Conservation (phyloP, 2,797 vertebrate species). For the Falco berigora region DNA sequence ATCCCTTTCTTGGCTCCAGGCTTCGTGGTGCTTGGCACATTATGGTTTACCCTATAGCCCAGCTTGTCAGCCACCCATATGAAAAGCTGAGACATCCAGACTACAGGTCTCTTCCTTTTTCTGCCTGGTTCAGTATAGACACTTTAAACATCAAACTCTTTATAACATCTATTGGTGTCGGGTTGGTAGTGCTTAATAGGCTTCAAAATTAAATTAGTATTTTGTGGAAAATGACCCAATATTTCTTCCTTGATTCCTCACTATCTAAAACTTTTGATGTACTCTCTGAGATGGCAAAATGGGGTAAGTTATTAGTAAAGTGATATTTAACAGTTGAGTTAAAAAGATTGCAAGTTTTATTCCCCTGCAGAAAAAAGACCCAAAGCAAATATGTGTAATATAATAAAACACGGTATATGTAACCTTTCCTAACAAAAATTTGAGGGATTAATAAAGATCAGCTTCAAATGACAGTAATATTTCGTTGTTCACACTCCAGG, state of each 20-base stretch:
- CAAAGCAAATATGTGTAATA: not conserved
- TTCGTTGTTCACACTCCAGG: not conserved
- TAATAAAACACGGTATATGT: not conserved
- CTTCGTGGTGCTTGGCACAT: not conserved
- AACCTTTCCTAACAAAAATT: not conserved
- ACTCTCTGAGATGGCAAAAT: not conserved
- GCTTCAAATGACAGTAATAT: not conserved
- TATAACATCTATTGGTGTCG: not conserved
- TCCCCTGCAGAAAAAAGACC: not conserved
- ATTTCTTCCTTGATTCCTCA: conserved; percentile 11
- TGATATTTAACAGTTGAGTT: not conserved
- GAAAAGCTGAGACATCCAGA: not conserved
- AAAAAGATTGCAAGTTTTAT: not conserved
- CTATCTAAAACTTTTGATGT: not conserved
- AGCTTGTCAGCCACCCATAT: conserved; percentile 10
- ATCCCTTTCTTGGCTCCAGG: conserved; percentile 30
- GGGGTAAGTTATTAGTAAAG: not conserved
- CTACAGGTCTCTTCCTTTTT: conserved; percentile 13
- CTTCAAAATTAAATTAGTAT: not conserved
- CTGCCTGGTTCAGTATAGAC: not conserved
- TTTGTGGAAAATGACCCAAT: not conserved
- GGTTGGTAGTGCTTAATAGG: not conserved
- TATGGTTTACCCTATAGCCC: conserved; percentile 52
- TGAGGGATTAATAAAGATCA: not conserved
- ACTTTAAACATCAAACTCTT: not conserved